phyloP scores from a whole-genome alignment of 2,888 invertebrate genomes.

The Limulus polyphemus region DNA sequence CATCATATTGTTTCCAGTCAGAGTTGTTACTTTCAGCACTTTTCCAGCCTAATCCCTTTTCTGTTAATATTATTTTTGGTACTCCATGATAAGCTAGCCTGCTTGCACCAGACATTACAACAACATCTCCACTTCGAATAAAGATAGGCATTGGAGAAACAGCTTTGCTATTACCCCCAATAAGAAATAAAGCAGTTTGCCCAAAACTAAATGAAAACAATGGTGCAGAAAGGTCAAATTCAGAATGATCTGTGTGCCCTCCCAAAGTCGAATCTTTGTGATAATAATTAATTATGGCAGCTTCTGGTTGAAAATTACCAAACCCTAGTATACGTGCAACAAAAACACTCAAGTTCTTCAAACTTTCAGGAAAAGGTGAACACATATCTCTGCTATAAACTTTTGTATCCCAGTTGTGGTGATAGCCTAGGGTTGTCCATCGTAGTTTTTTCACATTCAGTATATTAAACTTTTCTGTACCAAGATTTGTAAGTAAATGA shows the following conservation, averaged over 20 bases:
- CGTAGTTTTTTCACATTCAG: conserved; percentile 46
- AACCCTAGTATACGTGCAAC: conserved; percentile 14
- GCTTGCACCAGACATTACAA: conserved; percentile 75
- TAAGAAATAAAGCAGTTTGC: conserved; percentile 81
- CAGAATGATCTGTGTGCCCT: conserved; percentile 91
- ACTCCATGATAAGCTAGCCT: conserved; percentile 86
- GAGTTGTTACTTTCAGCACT: conserved; percentile 33
- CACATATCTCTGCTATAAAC: conserved; percentile 38
- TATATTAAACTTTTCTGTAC: not conserved
- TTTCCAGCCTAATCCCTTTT: conserved; percentile 39
- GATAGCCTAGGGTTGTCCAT: conserved; percentile 94
- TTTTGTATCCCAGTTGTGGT: conserved; percentile 96
- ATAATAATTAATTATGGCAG: conserved; percentile 93
- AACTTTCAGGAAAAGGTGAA: conserved; percentile 28
- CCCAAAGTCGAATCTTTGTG: conserved; percentile 81
- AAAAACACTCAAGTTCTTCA: conserved; percentile 12
- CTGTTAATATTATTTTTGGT: conserved; percentile 59
- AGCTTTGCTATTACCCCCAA: conserved; percentile 64
- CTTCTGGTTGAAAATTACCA: conserved; percentile 45
- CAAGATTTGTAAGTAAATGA: conserved; percentile 2
- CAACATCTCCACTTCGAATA: conserved; percentile 75
- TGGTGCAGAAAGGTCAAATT: conserved; percentile 69
- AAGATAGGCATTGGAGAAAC: conserved; percentile 47
- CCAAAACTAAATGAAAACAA: conserved; percentile 88
- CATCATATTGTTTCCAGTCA: conserved; percentile 35